Percentiles rank a stretch among this genome's conserved stretches.
Evolutionary conservation across 2,888 invertebrate species (phyloP).

Genomic region (Nesidiocoris tenuis): DNA sequence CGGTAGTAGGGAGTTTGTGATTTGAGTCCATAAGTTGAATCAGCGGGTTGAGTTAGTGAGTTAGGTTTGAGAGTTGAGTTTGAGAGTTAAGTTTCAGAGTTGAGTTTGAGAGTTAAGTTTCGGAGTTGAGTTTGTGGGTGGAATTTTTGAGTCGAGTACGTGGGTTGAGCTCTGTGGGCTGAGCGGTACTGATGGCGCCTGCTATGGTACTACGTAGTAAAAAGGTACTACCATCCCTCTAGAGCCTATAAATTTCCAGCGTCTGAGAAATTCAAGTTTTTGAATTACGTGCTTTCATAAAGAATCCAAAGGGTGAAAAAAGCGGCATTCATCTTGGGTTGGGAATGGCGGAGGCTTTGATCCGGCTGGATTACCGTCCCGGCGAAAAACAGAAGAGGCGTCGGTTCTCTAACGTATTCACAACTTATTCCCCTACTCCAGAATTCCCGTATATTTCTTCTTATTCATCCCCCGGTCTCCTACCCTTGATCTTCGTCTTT

Average conservation of each 20-base stretch:
- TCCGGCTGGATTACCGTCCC: conserved; percentile 40
- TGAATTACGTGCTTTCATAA: conserved; percentile 44
- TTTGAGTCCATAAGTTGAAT: no score
- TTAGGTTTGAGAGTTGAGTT: no score
- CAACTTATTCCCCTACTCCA: conserved; percentile 13
- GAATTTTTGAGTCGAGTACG: no score
- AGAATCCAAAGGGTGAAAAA: conserved; percentile 39
- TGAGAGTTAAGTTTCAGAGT: no score
- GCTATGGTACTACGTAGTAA: no score
- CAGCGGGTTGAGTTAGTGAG: no score
- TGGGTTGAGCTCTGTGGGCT: no score
- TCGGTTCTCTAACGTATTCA: conserved; percentile 24
- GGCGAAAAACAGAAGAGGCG: conserved; percentile 35
- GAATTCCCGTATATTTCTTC: conserved; percentile 16
- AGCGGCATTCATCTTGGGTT: conserved; percentile 36
- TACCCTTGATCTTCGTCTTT: conserved; percentile 17
- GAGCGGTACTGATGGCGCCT: no score
- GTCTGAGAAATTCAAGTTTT: conserved; percentile 35
- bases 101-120: no score
- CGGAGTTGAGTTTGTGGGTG: no score
- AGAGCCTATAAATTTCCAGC: conserved; percentile 14
- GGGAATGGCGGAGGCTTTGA: conserved; percentile 14
- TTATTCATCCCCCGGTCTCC: conserved; percentile 15
- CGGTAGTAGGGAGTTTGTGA: no score
- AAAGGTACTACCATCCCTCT: no score